Evolutionary conservation across 2,888 invertebrate species (phyloP).

Genomic region (Trilocha varians): DNA sequence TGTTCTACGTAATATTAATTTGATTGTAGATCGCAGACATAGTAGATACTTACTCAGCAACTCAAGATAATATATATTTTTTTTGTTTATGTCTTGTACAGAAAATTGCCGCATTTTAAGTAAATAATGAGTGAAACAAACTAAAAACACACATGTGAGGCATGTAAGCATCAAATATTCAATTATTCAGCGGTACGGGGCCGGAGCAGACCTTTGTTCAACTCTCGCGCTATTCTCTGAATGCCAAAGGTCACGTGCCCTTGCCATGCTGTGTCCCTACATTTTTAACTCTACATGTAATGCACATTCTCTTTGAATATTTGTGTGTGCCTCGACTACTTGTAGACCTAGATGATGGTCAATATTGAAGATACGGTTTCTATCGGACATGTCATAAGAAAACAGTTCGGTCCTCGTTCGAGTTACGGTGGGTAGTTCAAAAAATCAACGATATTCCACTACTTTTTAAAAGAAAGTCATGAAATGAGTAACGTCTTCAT

Average conservation of each 20-base stretch:
- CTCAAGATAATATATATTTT: not conserved
- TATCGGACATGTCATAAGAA: no score
- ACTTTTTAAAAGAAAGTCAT: no score
- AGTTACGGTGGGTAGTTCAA: no score
- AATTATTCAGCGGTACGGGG: slow-evolving; percentile 31
- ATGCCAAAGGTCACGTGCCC: slow-evolving; percentile 39
- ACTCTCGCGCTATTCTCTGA: slow-evolving; percentile 22
- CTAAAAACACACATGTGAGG: slow-evolving; percentile 15
- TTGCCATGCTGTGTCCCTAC: slow-evolving; percentile 6
- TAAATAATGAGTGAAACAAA: slow-evolving; percentile 20
- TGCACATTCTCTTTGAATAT: not conserved
- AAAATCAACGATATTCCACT: no score
- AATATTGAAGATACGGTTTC: no score
- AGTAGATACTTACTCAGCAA: no score
- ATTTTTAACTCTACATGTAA: not conserved
- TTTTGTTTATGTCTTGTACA: not conserved
- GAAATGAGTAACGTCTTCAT: no score
- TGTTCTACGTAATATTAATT: no score
- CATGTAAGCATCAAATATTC: slow-evolving; percentile 15
- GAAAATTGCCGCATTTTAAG: slow-evolving; percentile 4
- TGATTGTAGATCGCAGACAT: no score
- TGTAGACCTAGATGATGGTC: no score
- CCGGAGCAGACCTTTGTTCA: slow-evolving; percentile 21
- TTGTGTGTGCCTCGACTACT: no score
- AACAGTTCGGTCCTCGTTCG: no score